Conservation (phyloP, 1,140 invertebrate species). For the Grapholita molesta region DNA sequence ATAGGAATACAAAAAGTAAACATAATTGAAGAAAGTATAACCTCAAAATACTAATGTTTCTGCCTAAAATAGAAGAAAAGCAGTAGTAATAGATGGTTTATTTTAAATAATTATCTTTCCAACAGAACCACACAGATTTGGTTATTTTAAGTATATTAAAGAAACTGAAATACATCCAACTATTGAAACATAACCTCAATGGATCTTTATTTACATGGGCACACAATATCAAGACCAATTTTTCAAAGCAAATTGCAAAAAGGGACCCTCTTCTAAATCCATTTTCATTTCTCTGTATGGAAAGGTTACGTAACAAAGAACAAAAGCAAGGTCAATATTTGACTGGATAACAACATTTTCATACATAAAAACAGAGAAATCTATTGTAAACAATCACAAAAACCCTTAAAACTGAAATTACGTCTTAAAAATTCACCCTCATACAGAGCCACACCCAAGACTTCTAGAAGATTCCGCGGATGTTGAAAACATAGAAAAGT, state of each 20-base stretch:
- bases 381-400: conserved; percentile 81
- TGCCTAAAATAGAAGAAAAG: conserved; percentile 21
- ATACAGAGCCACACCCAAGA: conserved; percentile 71
- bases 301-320: conserved; percentile 74
- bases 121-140: background rate
- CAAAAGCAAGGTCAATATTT: conserved; percentile 64
- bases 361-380: conserved; percentile 78
- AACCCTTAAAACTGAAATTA: conserved; percentile 68
- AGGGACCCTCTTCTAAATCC: conserved; percentile 83
- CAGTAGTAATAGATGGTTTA: conserved; percentile 12
- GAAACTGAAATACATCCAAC: background rate
- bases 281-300: conserved; percentile 62
- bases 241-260: conserved; percentile 85
- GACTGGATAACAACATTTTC: conserved; percentile 79
- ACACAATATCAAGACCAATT: conserved; percentile 61
- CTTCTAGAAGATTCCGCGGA: conserved; percentile 56
- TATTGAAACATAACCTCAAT: conserved; percentile 57
- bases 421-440: conserved; percentile 62
- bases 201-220: conserved; percentile 31
- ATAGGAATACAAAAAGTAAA: background rate
- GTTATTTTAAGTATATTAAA: conserved; percentile 31
- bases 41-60: conserved; percentile 1
- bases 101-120: background rate
- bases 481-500: conserved; percentile 41
- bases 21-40: background rate